Evolutionary conservation across 1,140 invertebrate species (phyloP), one percentile per base, ranked within the genome.

Genomic region (Drosophila yakuba): DNA sequence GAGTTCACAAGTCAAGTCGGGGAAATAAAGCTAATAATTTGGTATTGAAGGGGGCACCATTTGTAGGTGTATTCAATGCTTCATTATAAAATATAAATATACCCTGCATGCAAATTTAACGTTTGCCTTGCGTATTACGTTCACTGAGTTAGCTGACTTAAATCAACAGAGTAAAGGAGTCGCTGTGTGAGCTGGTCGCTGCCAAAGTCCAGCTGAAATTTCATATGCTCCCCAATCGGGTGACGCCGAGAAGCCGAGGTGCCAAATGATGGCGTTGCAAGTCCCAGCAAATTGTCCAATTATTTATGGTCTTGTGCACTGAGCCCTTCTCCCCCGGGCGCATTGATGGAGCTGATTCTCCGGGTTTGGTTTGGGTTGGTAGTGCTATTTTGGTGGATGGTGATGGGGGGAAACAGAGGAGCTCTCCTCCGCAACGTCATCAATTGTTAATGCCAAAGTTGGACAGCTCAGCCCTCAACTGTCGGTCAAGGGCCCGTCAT

Each of bases 231-330:
- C 35, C 51, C 59, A 32, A 14, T 32, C 7, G 28, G 4, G 12
- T 23, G 15, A 36, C 52, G 1, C 39, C 59, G 36, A 5, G 3
- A 28, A 56, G 14, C 14, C 14, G 35, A 78, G 80, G 74, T 78
- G 80, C 64, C 60, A 72, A 78, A 58, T 62, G 61, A 62, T 43
- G 60, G 66, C 66, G 57, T 52, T 82, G 36, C 38, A 55, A 60
- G 63, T 50, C 59, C 55, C 63, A 43, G 57, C 55, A 69, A 74
- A 55, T 71, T 52, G 57, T 44, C 43, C 75, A 74, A 71, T 75
- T 84, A 74, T 82, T 85, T 68, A 85, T 68, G 56, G 55, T 51
- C 35, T 38, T 10, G 47, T 45, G 63, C 52, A 64, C 55, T 10
- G 20, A 64, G 44, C 23, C 58, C 41, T 38, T 20, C 32, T 32